phyloP scores from a whole-genome alignment of 1,140 invertebrate species.

The Drosophila funebris region DNA sequence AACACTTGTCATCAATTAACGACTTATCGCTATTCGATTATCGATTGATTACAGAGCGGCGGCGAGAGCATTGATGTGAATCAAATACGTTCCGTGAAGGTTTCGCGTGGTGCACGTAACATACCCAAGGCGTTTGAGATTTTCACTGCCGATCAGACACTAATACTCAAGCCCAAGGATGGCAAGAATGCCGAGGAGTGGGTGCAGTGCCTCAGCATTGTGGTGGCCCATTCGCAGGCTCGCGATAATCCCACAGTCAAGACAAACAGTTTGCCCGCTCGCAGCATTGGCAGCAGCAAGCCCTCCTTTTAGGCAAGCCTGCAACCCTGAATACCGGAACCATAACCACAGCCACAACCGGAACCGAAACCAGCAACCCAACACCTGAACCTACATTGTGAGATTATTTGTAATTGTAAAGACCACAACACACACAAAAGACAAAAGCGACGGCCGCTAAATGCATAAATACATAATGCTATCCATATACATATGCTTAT shows the following conservation, averaged over 20 bases:
- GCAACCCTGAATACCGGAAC: slow-evolving; percentile 4
- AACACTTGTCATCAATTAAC: neutral
- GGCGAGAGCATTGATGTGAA: slow-evolving; percentile 93
- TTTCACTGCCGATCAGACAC: slow-evolving; percentile 95
- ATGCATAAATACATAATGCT: slow-evolving; percentile 38
- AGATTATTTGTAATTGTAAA: slow-evolving; percentile 82
- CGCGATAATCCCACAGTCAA: slow-evolving; percentile 87
- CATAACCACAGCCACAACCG: no score
- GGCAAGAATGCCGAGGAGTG: slow-evolving; percentile 97
- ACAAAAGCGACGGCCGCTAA: slow-evolving; percentile 50
- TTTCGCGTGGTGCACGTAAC: slow-evolving; percentile 92
- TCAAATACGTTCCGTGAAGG: slow-evolving; percentile 96
- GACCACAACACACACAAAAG: slow-evolving; percentile 62
- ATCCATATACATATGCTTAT: slow-evolving; percentile 40
- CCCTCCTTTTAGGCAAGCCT: slow-evolving; percentile 71
- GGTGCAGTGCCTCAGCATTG: slow-evolving; percentile 95
- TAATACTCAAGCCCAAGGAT: slow-evolving; percentile 96
- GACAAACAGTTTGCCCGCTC: slow-evolving; percentile 88
- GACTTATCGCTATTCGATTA: neutral
- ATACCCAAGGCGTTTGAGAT: slow-evolving; percentile 98
- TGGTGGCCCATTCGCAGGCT: slow-evolving; percentile 92
- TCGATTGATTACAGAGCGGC: slow-evolving; percentile 85
- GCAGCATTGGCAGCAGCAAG: slow-evolving; percentile 84
- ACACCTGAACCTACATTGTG: slow-evolving; percentile 66
- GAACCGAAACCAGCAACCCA: neutral